Evolutionary conservation across 2,888 invertebrate genomes (phyloP), one percentile per base, ranked within the genome.

Genomic region (Meandrusa payeni): DNA sequence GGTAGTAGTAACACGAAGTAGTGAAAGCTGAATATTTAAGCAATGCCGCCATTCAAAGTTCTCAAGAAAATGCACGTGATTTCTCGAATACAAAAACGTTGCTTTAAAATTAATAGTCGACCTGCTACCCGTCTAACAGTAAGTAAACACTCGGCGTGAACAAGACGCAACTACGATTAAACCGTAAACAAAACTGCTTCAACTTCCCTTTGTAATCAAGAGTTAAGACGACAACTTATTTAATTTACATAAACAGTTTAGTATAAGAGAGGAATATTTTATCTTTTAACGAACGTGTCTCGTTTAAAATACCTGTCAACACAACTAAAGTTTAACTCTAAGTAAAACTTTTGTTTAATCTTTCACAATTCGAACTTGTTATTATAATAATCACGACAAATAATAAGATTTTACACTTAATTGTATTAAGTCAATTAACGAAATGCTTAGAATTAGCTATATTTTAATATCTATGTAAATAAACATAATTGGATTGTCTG

Each of bases 171-270:
- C 69, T 69, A 57, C 70, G 67, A 78, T 76, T 73, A 73, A 70
- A 66, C 61, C 61, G 63, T 71, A 74, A 76, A 76, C 72, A 79
- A 72, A 78, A 77, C 71, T 68, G 68, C 59, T 66, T 59, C 59
- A 74, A 77, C 64, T 76, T 73, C 68, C 66, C 76, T 76, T 78
- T 71, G 76, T 78, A 80, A 79, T 79, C 75, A 76, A 73, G 72
- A 74, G 68, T 65, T 70, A 67, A 71, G 65, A 68, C 72, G 76
- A 76, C 76, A 75, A 79, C 68, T 76, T 75, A 76, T 72, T 78
- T 71, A 69, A 78, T 79, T 79, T 76, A 69, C 78, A 76, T 77
- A 77, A 79, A 78, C 72, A 71, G 68, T 74, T 74, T 70, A 69
- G 67, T 69, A 69, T 72, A 74, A 74, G 63, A 64, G 23, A 27